phyloP scores from a whole-genome alignment of 2,888 invertebrate species.

The Ischnura elegans region DNA sequence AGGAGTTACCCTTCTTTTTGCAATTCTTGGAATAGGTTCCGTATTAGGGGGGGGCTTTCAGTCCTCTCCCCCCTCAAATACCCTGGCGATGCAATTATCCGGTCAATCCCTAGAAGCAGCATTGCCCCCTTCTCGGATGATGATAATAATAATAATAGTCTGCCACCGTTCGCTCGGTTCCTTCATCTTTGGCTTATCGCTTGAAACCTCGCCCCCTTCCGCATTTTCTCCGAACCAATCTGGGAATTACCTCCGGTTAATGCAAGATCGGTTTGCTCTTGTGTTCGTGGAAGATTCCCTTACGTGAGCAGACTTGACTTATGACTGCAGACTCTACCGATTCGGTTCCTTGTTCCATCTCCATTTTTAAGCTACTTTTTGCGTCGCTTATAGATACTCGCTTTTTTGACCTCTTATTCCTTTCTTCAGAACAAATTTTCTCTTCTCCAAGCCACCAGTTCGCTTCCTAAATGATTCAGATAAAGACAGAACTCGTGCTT shows the following conservation, averaged over 20 bases:
- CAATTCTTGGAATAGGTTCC: not conserved
- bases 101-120: not conserved
- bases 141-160: too few species aligned
- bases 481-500: too few species aligned
- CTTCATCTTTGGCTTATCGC: not conserved
- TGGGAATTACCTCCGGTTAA: not conserved
- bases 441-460: too few species aligned
- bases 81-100: not conserved
- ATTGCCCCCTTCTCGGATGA: not conserved
- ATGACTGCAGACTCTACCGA: too few species aligned
- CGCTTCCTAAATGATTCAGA: too few species aligned
- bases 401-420: too few species aligned
- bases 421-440: too few species aligned
- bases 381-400: too few species aligned
- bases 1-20: not conserved
- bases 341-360: too few species aligned
- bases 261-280: not conserved
- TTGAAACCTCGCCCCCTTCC: not conserved
- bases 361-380: too few species aligned
- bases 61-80: too few species aligned
- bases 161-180: not conserved
- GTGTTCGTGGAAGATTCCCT: not conserved
- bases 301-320: not conserved
- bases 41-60: not conserved
- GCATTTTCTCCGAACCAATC: not conserved